Conservation (phyloP, 1,140 invertebrate genomes). For the Aphis craccivora region DNA sequence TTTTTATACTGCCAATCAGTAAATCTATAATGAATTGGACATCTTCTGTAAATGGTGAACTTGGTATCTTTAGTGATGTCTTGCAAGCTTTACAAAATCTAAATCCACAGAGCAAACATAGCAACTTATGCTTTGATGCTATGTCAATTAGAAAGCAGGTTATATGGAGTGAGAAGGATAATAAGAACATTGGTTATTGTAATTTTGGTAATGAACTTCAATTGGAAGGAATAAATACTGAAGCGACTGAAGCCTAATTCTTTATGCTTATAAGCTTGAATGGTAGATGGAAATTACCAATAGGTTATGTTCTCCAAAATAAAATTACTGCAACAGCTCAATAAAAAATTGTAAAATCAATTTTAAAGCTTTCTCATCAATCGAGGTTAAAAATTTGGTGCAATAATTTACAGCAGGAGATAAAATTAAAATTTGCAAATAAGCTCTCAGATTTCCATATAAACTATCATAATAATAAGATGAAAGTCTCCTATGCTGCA, state of each 20-base stretch:
- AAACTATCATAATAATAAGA: not conserved
- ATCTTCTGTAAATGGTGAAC: too few species aligned
- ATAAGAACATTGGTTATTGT: not conserved
- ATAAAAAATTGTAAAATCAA: not conserved
- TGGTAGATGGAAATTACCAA: not conserved
- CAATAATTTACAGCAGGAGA: not conserved
- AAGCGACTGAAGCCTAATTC: not conserved
- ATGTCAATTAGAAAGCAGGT: not conserved
- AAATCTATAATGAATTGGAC: too few species aligned
- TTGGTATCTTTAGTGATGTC: not conserved
- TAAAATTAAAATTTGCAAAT: not conserved
- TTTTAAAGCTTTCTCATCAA: not conserved
- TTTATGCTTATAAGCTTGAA: not conserved
- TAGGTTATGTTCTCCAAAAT: slow-evolving; percentile 1
- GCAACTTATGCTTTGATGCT: not conserved
- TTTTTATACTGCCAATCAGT: too few species aligned
- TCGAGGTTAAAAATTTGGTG: not conserved
- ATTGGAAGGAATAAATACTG: not conserved
- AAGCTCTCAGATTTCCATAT: not conserved
- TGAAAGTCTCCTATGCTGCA: not conserved
- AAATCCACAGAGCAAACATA: not conserved
- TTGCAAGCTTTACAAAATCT: not conserved
- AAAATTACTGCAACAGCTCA: not conserved
- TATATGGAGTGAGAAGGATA: not conserved
- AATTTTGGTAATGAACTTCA: not conserved